A percentile compares a stretch with the other conserved stretches of the same genome.
phyloP scores from a whole-genome alignment of 2,888 invertebrate genomes.

The Napeogenes inachia region DNA sequence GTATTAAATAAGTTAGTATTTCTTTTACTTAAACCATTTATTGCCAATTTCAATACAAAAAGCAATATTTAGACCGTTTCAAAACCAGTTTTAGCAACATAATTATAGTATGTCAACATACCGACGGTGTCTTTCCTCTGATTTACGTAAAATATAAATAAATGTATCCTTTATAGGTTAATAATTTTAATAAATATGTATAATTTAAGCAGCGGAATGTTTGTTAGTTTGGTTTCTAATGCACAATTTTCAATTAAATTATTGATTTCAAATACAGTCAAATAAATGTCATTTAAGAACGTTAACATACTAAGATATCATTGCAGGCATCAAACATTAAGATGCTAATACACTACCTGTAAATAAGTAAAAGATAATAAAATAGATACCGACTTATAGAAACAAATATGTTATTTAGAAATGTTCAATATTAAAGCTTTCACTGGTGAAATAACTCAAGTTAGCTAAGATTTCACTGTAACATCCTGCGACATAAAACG shows the following conservation, averaged over 20 bases:
- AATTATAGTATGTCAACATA: not conserved
- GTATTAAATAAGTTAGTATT: too few relatives aligned
- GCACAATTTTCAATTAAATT: too few relatives aligned
- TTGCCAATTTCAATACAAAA: conserved; percentile 7
- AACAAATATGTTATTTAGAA: not conserved
- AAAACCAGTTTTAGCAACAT: conserved; percentile 24
- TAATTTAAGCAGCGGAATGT: too few relatives aligned
- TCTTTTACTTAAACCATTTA: not conserved
- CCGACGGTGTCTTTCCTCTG: not conserved
- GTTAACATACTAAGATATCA: not conserved
- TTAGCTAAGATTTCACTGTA: not conserved
- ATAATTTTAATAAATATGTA: too few relatives aligned
- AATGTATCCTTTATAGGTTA: not conserved
- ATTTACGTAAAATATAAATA: not conserved
- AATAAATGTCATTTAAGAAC: not conserved
- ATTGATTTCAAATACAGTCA: too few relatives aligned
- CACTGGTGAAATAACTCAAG: not conserved
- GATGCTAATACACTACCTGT: too few relatives aligned
- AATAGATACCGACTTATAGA: not conserved
- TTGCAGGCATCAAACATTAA: not conserved
- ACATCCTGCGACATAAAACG: not conserved
- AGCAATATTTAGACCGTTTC: conserved; percentile 26
- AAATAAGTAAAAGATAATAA: too few relatives aligned
- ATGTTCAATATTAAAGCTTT: not conserved
- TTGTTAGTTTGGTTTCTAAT: too few relatives aligned